Base-by-base conservation (phyloP, 1,140 invertebrate genomes). In the Dendrolimus punctatus region DNA sequence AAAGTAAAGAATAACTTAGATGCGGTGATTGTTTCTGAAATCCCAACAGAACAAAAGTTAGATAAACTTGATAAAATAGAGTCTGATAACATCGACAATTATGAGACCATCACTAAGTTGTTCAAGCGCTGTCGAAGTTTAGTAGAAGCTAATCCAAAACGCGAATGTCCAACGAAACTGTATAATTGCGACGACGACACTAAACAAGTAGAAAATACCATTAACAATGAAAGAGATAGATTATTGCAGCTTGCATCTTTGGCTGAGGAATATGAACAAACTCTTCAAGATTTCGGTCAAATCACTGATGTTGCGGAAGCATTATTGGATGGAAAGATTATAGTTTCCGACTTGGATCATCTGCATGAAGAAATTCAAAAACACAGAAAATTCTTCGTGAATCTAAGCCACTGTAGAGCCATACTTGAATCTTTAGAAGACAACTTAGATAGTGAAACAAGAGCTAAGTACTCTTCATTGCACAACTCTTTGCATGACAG, bases 291-390 rank as follows among this genome's bases (percentile, higher is more conserved):
- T 78, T 95, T 96, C 62, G 90, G 90, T 2, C 93, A 95, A 70
- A 95, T 96, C 36, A 95, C 93, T 4, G 91, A 94, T 39, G 90
- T 96, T 4, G 94, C 95, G 4, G 93, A 95, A 75, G 91, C 91
- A 46, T 76, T 96, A 38, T 85, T 96, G 4, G 92, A 94, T 45
- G 92, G 91, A 64, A 92, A 92, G 9, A 91, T 95, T 39, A 90
- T 91, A 2, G 94, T 95, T 1, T 90, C 88, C 42, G 91, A 92
- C 62, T 84, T 95, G 51, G 91, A 93, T 64, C 92, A 95, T 66
- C 80, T 96, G 6, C 93, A 94, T 66, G 93, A 95, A 67, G 95
- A 96, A 85, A 94, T 96, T 81, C 94, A 95, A 62, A 96, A 95
- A 69, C 94, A 96, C 71, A 89, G 94, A 44, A 95, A 95, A 69